Evolutionary conservation across 2,888 invertebrate genomes (phyloP), one percentile per base, ranked within the genome.

Genomic region (Synanthedon formicaeformis): DNA sequence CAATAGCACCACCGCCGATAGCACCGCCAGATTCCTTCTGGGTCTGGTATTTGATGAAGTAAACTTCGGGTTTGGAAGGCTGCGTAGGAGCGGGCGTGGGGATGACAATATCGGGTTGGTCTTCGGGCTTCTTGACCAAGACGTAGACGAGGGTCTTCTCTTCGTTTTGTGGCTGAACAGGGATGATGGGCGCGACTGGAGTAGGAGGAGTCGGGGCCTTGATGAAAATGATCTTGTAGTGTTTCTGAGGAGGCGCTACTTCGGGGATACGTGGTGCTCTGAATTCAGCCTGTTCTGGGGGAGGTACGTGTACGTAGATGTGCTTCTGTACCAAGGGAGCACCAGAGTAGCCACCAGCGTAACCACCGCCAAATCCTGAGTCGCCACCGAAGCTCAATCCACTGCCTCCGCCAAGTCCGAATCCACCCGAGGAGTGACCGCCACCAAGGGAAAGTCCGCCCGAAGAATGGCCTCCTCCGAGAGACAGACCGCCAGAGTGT

Each of bases 191-290:
- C 1, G 92, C 94, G 59, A 93, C 92, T 56, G 94, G 94, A 57
- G 94, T 91, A 57, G 94, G 94, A 57, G 94, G 91, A 64, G 95
- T 91, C 67, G 95, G 95, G 54, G 95, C 95, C 89, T 96, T 96
- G 84, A 96, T 96, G 91, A 96, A 96, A 86, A 96, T 95, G 78
- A 96, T 96, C 77, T 96, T 96, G 91, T 96, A 95, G 81, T 95
- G 95, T 70, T 95, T 95, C 81, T 95, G 95, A 50, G 95, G 90
- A 60, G 93, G 92, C 51, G 92, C 92, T 1, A 92, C 87, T 14
- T 89, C 89, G 4, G 85, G 81, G 63, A 94, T 91, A 65, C 92
- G 91, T 58, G 89, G 89, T 52, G 90, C 89, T 65, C 91, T 89
- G 68, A 91, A 89, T 69, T 92, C 92, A 65, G 92, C 91, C n/a